These are phyloP conservation scores for Leuciscus waleckii DNA, from an alignment of 2,797 vertebrate genomes.

Conservation along the genomic window DNA sequence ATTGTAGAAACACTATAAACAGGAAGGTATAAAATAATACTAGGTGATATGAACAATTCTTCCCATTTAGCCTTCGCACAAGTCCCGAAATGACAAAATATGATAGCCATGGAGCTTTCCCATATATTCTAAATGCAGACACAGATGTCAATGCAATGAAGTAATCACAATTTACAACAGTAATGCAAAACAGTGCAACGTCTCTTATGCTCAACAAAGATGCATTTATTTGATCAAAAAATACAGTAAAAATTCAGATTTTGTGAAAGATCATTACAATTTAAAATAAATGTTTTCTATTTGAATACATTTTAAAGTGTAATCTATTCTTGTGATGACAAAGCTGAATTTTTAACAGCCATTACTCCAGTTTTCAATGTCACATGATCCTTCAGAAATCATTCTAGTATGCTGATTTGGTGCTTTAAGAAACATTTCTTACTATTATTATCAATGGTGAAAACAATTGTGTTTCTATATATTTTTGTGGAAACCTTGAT, in stretches of 20 bases:
- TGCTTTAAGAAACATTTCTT: neutral
- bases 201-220: neutral
- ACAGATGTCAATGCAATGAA: neutral
- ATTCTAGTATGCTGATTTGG: neutral
- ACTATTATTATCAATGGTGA: neutral
- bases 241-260: neutral
- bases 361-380: neutral
- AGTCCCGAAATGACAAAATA: neutral
- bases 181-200: neutral
- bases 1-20: neutral
- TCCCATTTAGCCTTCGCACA: neutral
- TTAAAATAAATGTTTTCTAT: neutral
- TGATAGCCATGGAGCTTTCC: neutral
- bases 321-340: neutral
- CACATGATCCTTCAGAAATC: neutral
- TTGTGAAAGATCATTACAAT: neutral
- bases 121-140: neutral
- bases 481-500: neutral
- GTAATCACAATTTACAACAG: no score
- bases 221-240: neutral
- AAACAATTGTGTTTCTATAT: neutral
- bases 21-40: conserved; percentile 13
- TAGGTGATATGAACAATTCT: neutral
- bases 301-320: neutral
- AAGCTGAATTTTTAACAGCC: neutral